Base-by-base conservation (phyloP, 2,888 invertebrate genomes). In the Nymphalis urticae region DNA sequence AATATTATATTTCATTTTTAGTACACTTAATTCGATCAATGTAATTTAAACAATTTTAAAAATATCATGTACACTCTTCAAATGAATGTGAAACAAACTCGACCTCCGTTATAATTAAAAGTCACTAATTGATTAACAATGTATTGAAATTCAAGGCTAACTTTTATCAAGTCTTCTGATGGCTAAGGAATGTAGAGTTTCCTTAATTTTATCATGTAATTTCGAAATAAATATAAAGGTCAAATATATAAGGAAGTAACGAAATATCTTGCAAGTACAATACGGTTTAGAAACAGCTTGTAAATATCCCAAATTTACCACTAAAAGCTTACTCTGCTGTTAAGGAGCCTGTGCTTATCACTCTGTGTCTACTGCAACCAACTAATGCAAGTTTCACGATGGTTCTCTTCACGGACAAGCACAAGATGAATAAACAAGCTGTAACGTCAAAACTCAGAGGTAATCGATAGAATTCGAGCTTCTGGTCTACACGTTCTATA, bases 91-190 rank as follows among this genome's bases (percentile, higher is more conserved):
- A 53, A 16, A 53, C 27, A 7, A 54, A 54, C 32, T 56, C 24
- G 54, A 24, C 13, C 42, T 27, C n/a, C 36, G 6, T 19, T n/a
- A 27, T n/a, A 36, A 42, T 36, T 42, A n/a, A 58, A 58, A 42
- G 19, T 58, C 36, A 42, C 19, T 36, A 58, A 58, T 58, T 58
- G 48, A 61, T 48, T 48, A 61, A 27, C 48, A 21, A 27, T 48
- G 27, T 48, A 48, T 48, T 61, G 27, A 61, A 61, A 61, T 48
- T 61, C 61, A 61, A 61, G 61, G 61, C 24, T 24, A 48, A 24
- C 9, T 36, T 48, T 61, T 48, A 61, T 61, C 61, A 42, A 61
- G 27, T 48, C 7, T 61, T 48, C 47, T 48, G 61, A 61, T 61
- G 61, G 4, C 19, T 48, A 27, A 61, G 61, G 27, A 61, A 48